Evolutionary conservation across 2,797 vertebrate genomes (phyloP).

Genomic region (Serranus cabrilla): DNA sequence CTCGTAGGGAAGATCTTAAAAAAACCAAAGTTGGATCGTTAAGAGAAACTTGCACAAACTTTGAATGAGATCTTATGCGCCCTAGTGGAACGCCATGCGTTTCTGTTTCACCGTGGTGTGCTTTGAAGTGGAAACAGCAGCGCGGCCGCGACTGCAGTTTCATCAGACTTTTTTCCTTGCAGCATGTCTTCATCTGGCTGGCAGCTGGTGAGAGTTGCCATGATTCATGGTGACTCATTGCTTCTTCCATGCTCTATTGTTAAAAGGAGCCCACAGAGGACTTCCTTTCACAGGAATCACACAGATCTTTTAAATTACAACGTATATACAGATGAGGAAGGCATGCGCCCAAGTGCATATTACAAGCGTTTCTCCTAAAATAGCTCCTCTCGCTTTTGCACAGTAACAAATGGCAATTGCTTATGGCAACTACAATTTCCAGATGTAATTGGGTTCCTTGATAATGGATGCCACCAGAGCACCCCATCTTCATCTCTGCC

Average conservation of each 20-base stretch:
- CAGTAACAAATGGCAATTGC: constrained; percentile 44
- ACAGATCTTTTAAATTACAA: constrained; percentile 33
- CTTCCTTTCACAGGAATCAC: constrained; percentile 35
- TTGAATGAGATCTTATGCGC: constrained; percentile 29
- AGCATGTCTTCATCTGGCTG: constrained; percentile 65
- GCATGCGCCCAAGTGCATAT: not conserved
- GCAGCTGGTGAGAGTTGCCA: constrained; percentile 64
- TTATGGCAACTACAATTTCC: constrained; percentile 53
- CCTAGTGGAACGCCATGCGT: constrained; percentile 21
- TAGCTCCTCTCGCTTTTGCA: constrained; percentile 15
- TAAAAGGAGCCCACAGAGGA: constrained; percentile 36
- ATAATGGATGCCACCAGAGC: constrained; percentile 54
- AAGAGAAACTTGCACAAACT: constrained; percentile 51
- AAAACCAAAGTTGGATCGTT: constrained; percentile 28
- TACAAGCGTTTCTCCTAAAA: constrained; percentile 31
- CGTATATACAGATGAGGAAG: constrained; percentile 14
- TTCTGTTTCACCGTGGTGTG: not conserved
- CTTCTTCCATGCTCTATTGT: constrained; percentile 39
- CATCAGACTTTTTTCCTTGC: constrained; percentile 46
- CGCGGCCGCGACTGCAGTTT: constrained; percentile 36
- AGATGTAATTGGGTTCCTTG: constrained; percentile 59
- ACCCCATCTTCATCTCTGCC: constrained; percentile 44
- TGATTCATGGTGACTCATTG: constrained; percentile 62
- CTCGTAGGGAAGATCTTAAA: constrained; percentile 41
- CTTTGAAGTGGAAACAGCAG: constrained; percentile 65